These are phyloP conservation scores for Talpa occidentalis DNA, from an alignment of 2,113 vertebrate species.

Conservation along the genomic window DNA sequence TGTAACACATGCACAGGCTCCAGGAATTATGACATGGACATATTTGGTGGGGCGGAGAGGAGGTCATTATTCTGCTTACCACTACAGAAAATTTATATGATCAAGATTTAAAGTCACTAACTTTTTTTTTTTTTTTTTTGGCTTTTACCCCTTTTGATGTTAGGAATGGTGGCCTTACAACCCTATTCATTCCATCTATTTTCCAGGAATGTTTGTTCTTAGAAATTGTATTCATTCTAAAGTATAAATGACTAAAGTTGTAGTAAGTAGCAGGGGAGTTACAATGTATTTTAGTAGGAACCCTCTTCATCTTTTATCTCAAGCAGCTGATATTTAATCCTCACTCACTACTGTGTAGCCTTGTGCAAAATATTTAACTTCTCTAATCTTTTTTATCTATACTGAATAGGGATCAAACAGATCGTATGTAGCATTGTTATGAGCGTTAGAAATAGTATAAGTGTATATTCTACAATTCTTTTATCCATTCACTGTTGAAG, in stretches of 20 bases:
- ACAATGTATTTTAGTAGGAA: neutral
- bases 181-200: neutral
- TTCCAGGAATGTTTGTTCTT: neutral
- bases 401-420: neutral
- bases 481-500: too few species aligned
- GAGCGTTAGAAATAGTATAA: neutral
- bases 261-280: neutral
- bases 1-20: neutral
- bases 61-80: neutral
- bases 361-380: neutral
- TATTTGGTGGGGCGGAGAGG: neutral
- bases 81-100: neutral
- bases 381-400: neutral
- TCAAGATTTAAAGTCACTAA: neutral
- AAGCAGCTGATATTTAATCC: neutral
- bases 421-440: neutral
- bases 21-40: neutral
- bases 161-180: neutral
- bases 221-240: neutral
- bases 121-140: slow-evolving; percentile 28
- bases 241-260: neutral
- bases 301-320: neutral
- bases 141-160: neutral
- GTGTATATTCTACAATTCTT: too few species aligned
- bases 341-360: neutral